Conservation (phyloP, 2,113 vertebrate genomes). For the Gorsachius goisagi region DNA sequence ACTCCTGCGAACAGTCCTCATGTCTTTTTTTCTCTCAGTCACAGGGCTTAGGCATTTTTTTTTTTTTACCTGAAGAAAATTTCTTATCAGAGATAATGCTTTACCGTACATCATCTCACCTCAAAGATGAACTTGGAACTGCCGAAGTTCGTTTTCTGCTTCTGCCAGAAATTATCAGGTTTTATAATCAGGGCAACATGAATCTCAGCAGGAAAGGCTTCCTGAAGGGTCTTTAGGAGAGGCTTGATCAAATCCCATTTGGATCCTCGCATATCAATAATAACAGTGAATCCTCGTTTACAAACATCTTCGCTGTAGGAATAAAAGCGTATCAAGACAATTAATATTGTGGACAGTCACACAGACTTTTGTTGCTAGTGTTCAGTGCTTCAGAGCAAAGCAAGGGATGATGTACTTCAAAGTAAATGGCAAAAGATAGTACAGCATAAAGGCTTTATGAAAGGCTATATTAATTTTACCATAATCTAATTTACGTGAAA, state of each 20-base stretch:
- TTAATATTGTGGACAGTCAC: not conserved
- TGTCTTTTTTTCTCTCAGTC: not conserved
- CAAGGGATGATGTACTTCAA: not conserved
- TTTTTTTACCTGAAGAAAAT: not conserved
- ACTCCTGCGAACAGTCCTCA: not conserved
- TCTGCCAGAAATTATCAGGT: constrained; percentile 99
- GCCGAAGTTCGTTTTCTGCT: constrained; percentile 99
- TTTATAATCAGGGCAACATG: constrained; percentile 99
- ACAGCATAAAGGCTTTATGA: not conserved
- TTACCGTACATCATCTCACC: constrained; percentile 71
- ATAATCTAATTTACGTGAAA: not conserved
- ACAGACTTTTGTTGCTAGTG: not conserved
- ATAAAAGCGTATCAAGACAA: constrained; percentile 43
- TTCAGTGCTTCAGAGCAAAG: not conserved
- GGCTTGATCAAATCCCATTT: constrained; percentile 99
- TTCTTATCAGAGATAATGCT: not conserved
- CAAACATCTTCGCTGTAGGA: constrained; percentile 92
- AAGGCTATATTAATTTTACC: not conserved
- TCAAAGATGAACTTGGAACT: constrained; percentile 99
- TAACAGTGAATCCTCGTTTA: constrained; percentile 97
- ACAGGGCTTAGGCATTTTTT: not conserved
- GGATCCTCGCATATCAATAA: constrained; percentile 98
- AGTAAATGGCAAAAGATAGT: not conserved
- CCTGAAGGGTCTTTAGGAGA: constrained; percentile 96
- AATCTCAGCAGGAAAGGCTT: constrained; percentile 94